Conservation (phyloP, 2,888 invertebrate species). For the Sylvicola cinctus region DNA sequence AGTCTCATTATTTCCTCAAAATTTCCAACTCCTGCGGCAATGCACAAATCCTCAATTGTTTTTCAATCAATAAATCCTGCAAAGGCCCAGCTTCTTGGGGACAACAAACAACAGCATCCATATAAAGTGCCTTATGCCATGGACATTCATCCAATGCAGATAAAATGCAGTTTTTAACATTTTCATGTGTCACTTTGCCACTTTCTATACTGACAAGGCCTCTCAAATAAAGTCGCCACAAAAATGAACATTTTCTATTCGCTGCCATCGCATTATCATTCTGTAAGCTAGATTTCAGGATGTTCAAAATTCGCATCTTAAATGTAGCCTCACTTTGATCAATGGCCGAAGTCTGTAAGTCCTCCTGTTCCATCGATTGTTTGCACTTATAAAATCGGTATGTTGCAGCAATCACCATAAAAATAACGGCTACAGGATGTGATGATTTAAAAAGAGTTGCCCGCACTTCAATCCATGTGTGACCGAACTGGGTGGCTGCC, state of each 20-base stretch:
- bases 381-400: constrained; percentile 13
- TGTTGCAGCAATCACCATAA: constrained; percentile 25
- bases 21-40: constrained; percentile 55
- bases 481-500: constrained; percentile 20
- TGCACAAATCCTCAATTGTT: constrained; percentile 50
- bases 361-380: background rate
- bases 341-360: constrained; percentile 5
- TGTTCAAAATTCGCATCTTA: constrained; percentile 17
- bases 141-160: constrained; percentile 39
- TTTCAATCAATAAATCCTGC: constrained; percentile 54
- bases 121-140: constrained; percentile 40
- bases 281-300: constrained; percentile 13
- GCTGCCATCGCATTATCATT: constrained; percentile 10
- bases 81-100: constrained; percentile 43
- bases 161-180: constrained; percentile 22
- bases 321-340: constrained; percentile 9
- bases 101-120: constrained; percentile 41
- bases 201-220: constrained; percentile 22
- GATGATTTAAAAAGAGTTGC: constrained; percentile 22
- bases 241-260: constrained; percentile 24
- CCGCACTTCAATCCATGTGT: constrained; percentile 33
- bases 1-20: constrained; percentile 27
- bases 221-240: constrained; percentile 41
- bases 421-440: constrained; percentile 26
- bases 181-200: constrained; percentile 16